Evolutionary conservation across 2,888 invertebrate genomes (phyloP).

Genomic region (Fragum sueziense): DNA sequence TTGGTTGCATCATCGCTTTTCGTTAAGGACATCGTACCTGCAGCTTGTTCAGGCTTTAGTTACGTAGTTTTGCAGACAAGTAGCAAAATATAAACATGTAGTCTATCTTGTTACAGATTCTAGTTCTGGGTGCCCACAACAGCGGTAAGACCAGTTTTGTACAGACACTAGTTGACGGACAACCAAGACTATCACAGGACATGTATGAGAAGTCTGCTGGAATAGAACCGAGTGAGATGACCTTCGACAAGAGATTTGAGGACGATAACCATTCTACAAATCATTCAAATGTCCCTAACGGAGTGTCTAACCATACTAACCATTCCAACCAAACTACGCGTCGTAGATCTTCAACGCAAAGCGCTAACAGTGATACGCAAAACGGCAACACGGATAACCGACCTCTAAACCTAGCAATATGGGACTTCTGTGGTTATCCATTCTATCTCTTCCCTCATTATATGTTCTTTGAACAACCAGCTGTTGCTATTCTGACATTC

Average conservation of each 20-base stretch:
- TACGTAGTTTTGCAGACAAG: no score
- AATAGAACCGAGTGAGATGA: conserved; percentile 76
- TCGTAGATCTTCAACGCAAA: not conserved
- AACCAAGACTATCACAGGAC: conserved; percentile 75
- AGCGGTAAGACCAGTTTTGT: conserved; percentile 78
- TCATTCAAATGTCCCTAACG: not conserved
- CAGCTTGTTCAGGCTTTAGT: no score
- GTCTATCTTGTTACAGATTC: conserved; percentile 34
- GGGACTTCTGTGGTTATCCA: conserved; percentile 79
- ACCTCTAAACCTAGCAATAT: conserved; percentile 71
- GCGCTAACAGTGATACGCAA: not conserved
- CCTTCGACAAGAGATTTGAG: conserved; percentile 59
- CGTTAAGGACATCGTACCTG: no score
- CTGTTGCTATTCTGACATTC: conserved; percentile 77
- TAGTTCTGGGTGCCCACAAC: conserved; percentile 70
- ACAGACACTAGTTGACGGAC: conserved; percentile 79
- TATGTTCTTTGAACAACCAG: conserved; percentile 77
- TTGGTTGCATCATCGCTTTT: no score
- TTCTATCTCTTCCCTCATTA: conserved; percentile 77
- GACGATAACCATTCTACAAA: not conserved
- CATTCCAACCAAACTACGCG: not conserved
- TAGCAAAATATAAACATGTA: no score
- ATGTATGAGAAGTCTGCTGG: conserved; percentile 73
- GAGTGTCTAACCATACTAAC: not conserved
- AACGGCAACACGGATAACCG: conserved; percentile 26